These are phyloP conservation scores for Leucophenga varia DNA, from an alignment of 1,140 invertebrate genomes.

Conservation along the genomic window DNA sequence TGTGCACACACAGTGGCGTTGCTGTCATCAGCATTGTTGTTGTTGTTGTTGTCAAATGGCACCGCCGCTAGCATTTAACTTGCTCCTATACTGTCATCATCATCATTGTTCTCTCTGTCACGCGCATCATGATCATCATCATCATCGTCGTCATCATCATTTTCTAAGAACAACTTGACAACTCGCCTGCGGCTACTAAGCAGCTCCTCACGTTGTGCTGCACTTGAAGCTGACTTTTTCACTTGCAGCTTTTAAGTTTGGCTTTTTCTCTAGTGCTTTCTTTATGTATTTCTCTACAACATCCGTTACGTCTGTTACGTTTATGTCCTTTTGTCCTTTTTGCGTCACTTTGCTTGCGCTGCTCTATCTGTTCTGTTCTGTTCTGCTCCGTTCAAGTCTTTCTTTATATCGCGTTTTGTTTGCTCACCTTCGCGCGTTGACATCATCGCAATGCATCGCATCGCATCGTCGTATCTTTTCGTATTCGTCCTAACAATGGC, in stretches of 20 bases:
- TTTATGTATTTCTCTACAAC: too few relatives aligned
- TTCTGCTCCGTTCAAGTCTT: conserved; percentile 20
- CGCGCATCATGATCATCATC: too few relatives aligned
- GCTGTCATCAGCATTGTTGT: conserved; percentile 6
- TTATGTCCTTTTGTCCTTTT: neutral
- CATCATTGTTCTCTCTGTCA: too few relatives aligned
- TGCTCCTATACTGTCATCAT: too few relatives aligned
- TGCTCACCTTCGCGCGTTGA: conserved; percentile 31
- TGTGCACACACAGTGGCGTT: conserved; percentile 2
- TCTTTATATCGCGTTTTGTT: conserved; percentile 51
- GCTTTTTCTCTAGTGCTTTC: neutral
- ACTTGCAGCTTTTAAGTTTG: conserved; percentile 19
- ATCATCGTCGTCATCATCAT: too few relatives aligned
- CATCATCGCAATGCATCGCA: conserved; percentile 5
- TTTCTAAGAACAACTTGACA: neutral
- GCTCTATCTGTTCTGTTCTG: neutral
- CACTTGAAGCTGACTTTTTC: conserved; percentile 34
- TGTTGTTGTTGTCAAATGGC: conserved; percentile 27
- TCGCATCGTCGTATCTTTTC: too few relatives aligned
- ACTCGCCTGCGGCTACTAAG: conserved; percentile 21
- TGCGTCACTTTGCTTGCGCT: too few relatives aligned
- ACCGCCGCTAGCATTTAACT: conserved; percentile 29
- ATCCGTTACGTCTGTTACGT: too few relatives aligned
- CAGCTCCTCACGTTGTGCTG: neutral
- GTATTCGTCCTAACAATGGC: too few relatives aligned